These are phyloP conservation scores for Sapayoa aenigma DNA, from an alignment of 2,113 vertebrate genomes.

Conservation along the genomic window DNA sequence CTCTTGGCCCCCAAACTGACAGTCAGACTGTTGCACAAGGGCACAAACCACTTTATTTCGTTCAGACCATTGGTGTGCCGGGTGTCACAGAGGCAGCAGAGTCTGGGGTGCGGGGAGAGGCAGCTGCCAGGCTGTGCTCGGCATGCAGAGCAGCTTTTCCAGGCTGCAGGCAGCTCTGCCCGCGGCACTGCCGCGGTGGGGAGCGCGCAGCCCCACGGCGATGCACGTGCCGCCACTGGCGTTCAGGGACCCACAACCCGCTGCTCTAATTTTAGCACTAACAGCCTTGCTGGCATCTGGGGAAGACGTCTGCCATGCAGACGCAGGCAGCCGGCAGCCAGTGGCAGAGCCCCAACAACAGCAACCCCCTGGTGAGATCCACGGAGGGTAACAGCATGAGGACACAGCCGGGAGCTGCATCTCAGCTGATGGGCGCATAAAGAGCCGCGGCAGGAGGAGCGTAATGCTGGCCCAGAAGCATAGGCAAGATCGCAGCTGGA, in stretches of 20 bases:
- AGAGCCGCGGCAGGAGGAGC: background rate
- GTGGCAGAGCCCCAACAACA: background rate
- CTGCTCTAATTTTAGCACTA: background rate
- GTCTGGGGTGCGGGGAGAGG: rapidly evolving
- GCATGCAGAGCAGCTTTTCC: background rate
- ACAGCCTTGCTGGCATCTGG: background rate
- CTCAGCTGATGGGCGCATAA: rapidly evolving
- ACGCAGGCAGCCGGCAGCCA: background rate
- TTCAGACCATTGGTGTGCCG: rapidly evolving
- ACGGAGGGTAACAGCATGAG: rapidly evolving
- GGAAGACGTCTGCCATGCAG: background rate
- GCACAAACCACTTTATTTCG: background rate
- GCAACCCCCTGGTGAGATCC: background rate
- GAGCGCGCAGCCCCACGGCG: rapidly evolving
- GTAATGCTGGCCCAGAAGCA: background rate
- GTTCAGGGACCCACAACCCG: background rate
- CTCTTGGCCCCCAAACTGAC: background rate
- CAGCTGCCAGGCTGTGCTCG: background rate
- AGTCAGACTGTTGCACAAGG: background rate
- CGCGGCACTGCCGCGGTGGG: rapidly evolving
- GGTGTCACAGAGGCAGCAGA: background rate
- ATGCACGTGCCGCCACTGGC: rapidly evolving
- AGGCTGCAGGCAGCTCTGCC: background rate
- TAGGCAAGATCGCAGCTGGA: background rate
- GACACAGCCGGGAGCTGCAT: background rate